phyloP scores from a whole-genome alignment of 1,140 invertebrate species.

The Drosophila pachea region DNA sequence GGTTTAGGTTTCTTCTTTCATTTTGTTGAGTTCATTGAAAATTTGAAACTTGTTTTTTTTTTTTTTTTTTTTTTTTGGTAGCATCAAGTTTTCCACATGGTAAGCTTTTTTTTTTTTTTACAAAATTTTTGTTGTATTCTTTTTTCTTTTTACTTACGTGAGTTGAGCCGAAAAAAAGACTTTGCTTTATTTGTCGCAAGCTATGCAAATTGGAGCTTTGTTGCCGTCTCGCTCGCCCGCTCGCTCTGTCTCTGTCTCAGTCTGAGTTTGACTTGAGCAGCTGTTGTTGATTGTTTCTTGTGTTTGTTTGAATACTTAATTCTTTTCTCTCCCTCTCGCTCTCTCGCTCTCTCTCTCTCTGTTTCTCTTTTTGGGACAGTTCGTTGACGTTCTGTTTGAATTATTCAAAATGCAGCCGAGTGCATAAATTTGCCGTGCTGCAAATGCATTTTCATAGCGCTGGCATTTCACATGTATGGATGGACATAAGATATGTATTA shows the following conservation, averaged over 20 bases:
- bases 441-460: conserved; percentile 55
- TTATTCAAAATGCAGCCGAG: conserved; percentile 61
- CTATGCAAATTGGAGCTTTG: conserved; percentile 46
- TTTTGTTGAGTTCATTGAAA: no score
- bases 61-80: conserved; percentile 44
- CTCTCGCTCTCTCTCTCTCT: conserved; percentile 16
- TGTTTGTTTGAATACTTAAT: no score
- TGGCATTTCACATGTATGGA: conserved; percentile 4
- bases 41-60: conserved; percentile 2
- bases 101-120: conserved; percentile 21
- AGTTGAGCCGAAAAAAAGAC: conserved; percentile 12
- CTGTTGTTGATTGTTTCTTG: no score
- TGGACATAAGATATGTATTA: conserved; percentile 24
- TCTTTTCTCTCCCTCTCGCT: conserved; percentile 6
- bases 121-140: background rate
- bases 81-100: conserved; percentile 59
- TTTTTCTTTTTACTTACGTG: conserved; percentile 57
- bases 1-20: no score
- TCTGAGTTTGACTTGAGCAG: no score
- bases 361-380: conserved; percentile 40
- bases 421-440: conserved; percentile 52
- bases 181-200: conserved; percentile 33
- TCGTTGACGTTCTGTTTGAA: conserved; percentile 54
- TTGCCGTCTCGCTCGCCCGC: background rate
- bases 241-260: background rate